phyloP scores from a whole-genome alignment of 2,113 vertebrate genomes.

The Acanthochromis polyacanthus region DNA sequence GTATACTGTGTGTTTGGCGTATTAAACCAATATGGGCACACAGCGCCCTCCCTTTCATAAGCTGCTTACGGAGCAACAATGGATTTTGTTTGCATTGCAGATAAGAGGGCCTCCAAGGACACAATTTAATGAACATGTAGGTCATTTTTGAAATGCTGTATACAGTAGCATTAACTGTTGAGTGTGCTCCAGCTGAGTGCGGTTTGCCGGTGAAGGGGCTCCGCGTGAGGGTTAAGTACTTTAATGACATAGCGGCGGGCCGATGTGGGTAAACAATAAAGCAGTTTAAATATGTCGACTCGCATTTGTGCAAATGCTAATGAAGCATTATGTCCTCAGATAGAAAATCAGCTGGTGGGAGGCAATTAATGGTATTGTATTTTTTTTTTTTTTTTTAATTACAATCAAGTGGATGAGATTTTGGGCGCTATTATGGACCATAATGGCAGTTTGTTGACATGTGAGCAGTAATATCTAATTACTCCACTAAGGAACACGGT shows the following conservation, averaged over 20 bases:
- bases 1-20: background rate
- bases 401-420: background rate
- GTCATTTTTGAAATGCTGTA: conserved; percentile 55
- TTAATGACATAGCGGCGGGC: background rate
- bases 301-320: conserved; percentile 32
- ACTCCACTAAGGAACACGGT: no score
- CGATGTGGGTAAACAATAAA: conserved; percentile 9
- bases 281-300: conserved; percentile 22
- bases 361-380: background rate
- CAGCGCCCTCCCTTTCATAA: conserved; percentile 34
- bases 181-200: conserved; percentile 11
- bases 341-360: background rate
- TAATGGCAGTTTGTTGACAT: background rate
- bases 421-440: background rate
- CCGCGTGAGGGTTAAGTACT: conserved; percentile 41
- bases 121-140: conserved; percentile 71
- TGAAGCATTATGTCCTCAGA: conserved; percentile 17
- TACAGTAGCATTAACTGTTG: conserved; percentile 31
- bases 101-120: conserved; percentile 64
- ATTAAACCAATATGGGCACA: conserved; percentile 11
- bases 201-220: conserved; percentile 13
- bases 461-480: no score
- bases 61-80: conserved; percentile 74
- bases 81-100: conserved; percentile 77
- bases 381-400: background rate